phyloP scores from a whole-genome alignment of 2,113 vertebrate species.

The Sporophila hypoxantha region DNA sequence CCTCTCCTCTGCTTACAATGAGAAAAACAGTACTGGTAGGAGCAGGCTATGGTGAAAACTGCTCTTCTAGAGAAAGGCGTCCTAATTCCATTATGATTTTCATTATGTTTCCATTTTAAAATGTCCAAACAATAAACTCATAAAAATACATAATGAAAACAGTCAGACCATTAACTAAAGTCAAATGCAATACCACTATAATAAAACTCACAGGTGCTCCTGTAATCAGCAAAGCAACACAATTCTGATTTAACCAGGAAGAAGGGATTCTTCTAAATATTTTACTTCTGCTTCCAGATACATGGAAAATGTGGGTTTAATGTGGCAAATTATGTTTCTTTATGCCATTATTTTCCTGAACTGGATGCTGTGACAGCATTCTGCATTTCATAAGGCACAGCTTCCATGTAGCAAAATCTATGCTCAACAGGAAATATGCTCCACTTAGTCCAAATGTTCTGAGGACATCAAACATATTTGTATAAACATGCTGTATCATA shows the following conservation, averaged over 20 bases:
- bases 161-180: slow-evolving; percentile 36
- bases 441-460: slow-evolving; percentile 16
- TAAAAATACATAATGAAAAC: slow-evolving; percentile 53
- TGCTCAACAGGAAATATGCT: slow-evolving; percentile 27
- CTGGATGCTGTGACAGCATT: not conserved
- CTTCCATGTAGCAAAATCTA: slow-evolving; percentile 24
- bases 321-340: slow-evolving; percentile 1
- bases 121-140: slow-evolving; percentile 48
- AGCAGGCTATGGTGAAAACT: not conserved
- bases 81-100: slow-evolving; percentile 50
- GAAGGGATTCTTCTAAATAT: not conserved
- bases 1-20: not conserved
- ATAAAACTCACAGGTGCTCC: not conserved
- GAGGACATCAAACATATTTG: slow-evolving; percentile 7
- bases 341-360: not conserved
- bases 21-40: not conserved
- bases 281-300: not conserved
- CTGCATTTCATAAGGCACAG: not conserved
- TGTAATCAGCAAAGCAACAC: not conserved
- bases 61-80: slow-evolving; percentile 44
- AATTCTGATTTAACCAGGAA: not conserved
- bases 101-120: slow-evolving; percentile 55
- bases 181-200: not conserved
- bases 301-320: slow-evolving; percentile 16
- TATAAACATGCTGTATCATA: slow-evolving; percentile 11